phyloP scores from a whole-genome alignment of 2,888 invertebrate genomes.

The Gandaritis pyraliata region DNA sequence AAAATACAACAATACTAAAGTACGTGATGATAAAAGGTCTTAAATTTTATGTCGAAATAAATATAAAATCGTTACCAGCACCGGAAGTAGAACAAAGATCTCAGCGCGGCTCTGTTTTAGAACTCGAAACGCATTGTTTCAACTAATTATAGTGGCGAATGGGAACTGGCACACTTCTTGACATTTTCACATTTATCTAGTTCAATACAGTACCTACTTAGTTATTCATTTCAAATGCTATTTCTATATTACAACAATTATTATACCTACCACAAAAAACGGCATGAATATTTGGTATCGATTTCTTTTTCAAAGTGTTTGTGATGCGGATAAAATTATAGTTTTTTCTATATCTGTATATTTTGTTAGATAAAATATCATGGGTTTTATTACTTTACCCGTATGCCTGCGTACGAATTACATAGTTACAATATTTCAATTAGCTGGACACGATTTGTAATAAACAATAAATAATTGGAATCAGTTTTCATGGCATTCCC shows the following conservation, averaged over 20 bases:
- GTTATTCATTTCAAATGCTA: neutral
- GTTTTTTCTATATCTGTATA: too few species aligned
- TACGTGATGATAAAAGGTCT: too few species aligned
- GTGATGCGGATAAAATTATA: too few species aligned
- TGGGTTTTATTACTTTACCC: too few species aligned
- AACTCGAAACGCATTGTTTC: conserved; percentile 46
- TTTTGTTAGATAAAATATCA: too few species aligned
- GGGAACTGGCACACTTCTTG: conserved; percentile 41
- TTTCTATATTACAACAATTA: too few species aligned
- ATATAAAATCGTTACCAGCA: conserved; percentile 33
- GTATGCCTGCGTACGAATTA: too few species aligned
- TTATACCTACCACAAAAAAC: too few species aligned
- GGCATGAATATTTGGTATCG: too few species aligned
- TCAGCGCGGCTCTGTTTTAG: conserved; percentile 35
- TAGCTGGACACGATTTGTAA: conserved; percentile 22
- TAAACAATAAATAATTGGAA: conserved; percentile 27
- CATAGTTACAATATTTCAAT: too few species aligned
- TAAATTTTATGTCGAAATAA: conserved; percentile 33
- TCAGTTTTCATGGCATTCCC: conserved; percentile 25
- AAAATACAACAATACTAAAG: too few species aligned
- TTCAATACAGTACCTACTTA: neutral
- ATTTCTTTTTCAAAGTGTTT: too few species aligned
- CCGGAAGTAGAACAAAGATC: conserved; percentile 46
- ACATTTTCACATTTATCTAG: conserved; percentile 31
- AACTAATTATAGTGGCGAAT: conserved; percentile 42